Base-by-base conservation (phyloP, 30 jellyfish, hydroid and myxozoan species). In the Pelagia noctiluca region DNA sequence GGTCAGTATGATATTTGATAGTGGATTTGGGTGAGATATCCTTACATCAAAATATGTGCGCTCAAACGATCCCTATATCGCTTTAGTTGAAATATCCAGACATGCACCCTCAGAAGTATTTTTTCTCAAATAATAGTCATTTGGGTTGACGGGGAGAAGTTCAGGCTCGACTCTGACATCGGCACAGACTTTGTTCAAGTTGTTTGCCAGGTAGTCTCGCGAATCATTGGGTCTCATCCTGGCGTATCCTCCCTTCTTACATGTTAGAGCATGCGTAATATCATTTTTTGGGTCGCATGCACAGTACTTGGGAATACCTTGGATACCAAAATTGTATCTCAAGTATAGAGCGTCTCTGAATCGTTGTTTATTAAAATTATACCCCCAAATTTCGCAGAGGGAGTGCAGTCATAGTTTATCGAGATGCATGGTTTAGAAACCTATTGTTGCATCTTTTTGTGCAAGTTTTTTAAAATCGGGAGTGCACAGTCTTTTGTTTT, bases 101-200 rank as follows among this genome's bases (percentile, higher is more conserved):
- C 77, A 25, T 28, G 77, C 77, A 28, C 77, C 77, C 28, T 63
- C 77, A 28, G 77, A 63, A 13, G 77, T 63, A 34, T 63, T 63
- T 28, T 50, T 63, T 34, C 52, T 63, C 22, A 22, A 63, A 22
- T 30, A 22, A 34, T 28, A 63, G 49, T 63, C 77, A 28, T 63
- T 34, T 28, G 52, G 52, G 77, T 60, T 60, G 72, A 60, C 35
- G 30, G 72, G 30, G 35, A 60, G 30, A n/a, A 60, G 35, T 60
- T 26, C 11, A 22, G 72, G 72, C 21, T 60, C 35, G 72, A n/a
- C 35, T 60, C 72, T 60, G 34, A 60, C 72, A 26, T 60, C 35
- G 19, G 35, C 72, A 24, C 72, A 60, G 30, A 60, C 35, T 60
- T 60, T n/a, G 8, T 26, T 60, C 72, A 60, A 60, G 12, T 5